A percentile compares a stretch with the other conserved stretches of the same genome.
Conservation (phyloP, 2,888 invertebrate genomes). For the Steinernema hermaphroditum region DNA sequence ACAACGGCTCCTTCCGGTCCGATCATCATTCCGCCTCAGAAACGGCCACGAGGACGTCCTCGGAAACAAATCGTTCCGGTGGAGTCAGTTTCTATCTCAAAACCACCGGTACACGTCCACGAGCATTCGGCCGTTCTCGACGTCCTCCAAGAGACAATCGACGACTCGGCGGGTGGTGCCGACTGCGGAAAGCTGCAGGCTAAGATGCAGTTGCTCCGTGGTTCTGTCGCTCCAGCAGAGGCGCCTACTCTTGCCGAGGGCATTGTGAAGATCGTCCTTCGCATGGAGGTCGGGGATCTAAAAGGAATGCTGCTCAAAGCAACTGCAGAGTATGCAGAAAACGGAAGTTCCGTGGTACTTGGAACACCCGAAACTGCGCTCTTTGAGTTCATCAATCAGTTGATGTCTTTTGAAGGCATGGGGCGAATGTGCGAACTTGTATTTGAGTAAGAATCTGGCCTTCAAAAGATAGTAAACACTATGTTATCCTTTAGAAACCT, state of each 20-base stretch:
- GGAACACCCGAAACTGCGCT: neutral
- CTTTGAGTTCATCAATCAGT: slow-evolving; percentile 7
- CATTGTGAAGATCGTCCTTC: neutral
- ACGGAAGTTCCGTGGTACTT: neutral
- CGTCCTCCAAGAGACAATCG: neutral
- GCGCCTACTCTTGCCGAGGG: neutral
- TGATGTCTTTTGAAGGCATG: slow-evolving; percentile 16
- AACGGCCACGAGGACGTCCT: neutral
- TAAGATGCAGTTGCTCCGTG: slow-evolving; percentile 4
- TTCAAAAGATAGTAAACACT: neutral
- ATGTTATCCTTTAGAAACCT: neutral
- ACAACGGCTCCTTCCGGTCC: neutral
- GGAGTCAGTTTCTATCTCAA: neutral
- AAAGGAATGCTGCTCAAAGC: slow-evolving; percentile 6
- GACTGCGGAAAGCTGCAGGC: slow-evolving; percentile 9
- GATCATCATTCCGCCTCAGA: neutral
- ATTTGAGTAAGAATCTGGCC: neutral
- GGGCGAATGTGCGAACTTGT: neutral
- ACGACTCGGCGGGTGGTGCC: neutral
- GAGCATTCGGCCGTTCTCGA: neutral
- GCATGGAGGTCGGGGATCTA: slow-evolving; percentile 1
- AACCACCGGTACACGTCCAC: neutral
- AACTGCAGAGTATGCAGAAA: neutral
- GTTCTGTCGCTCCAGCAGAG: neutral
- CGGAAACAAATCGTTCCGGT: neutral